Conservation (phyloP, 2,113 vertebrate species). For the Onychostruthus taczanowskii region DNA sequence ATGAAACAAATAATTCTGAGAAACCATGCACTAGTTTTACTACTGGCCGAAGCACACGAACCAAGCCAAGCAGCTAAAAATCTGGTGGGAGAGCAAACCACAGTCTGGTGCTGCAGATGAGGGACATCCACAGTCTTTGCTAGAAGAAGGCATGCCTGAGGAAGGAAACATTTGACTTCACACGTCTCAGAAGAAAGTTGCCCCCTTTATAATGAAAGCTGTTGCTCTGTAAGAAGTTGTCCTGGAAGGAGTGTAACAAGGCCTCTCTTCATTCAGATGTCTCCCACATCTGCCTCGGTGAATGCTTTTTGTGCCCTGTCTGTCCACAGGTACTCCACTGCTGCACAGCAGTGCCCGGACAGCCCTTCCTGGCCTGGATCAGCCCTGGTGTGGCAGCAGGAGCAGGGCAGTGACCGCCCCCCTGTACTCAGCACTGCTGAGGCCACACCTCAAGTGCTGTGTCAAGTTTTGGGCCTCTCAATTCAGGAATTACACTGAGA, state of each 20-base stretch:
- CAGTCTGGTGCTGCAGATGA: background rate
- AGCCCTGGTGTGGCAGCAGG: background rate
- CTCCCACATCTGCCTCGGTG: accelerated
- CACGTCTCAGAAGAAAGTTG: background rate
- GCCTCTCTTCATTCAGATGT: background rate
- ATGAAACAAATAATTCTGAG: background rate
- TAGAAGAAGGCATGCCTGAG: background rate
- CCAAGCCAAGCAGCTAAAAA: background rate
- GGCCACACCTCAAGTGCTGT: accelerated
- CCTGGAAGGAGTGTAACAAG: background rate
- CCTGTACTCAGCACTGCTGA: background rate
- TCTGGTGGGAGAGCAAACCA: background rate
- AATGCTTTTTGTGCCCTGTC: background rate
- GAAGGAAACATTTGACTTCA: background rate
- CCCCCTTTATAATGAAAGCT: background rate
- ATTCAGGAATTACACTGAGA: accelerated
- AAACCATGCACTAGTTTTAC: background rate
- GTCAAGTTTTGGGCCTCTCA: background rate
- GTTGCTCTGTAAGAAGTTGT: background rate
- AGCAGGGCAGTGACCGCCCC: background rate
- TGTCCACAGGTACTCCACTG: accelerated
- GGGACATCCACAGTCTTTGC: background rate
- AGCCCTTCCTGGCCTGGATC: too few relatives aligned
- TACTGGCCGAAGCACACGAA: background rate
- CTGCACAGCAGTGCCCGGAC: accelerated